Evolutionary conservation across 2,113 vertebrate species (phyloP), one percentile per base, ranked within the genome.

Genomic region (Dicaeum eximium): DNA sequence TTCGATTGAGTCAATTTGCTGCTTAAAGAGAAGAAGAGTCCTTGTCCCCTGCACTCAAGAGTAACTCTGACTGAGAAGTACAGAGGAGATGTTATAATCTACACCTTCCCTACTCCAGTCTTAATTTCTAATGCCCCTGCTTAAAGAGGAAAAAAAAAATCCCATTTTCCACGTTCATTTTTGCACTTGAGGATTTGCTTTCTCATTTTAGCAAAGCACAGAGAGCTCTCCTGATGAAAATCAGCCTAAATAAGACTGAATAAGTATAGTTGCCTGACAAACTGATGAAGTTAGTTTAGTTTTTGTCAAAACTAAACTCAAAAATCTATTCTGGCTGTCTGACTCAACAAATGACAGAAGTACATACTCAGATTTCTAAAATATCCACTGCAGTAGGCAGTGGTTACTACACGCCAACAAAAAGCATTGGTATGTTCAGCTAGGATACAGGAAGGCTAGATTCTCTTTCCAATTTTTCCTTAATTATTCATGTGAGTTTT

Each of bases 341-440:
- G 93, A 93, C 73, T 94, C 90, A 88, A 87, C 4, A 5, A 85
- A 90, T 72, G 22, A 94, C 64, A 91, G 74, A 87, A 90, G 57
- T 62, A 94, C 50, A 56, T 85, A 88, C 24, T 90, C 58, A 69
- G 45, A 35, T 77, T 82, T 90, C 66, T 69, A 92, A 92, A 96
- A 94, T 90, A 88, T 75, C 53, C n/a, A 11, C 65, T 80, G 79
- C 74, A 77, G 74, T 95, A 88, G 74, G 71, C 85, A 92, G 66
- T 38, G 66, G n/a, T 88, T 94, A 72, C 53, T 87, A 67, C 45
- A 69, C 2, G n/a, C 70, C 80, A 91, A 72, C 40, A 90, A 88
- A 88, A 85, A 85, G 57, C 42, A 45, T 57, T 65, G 28, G 19
- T 80, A 35, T 82, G 18, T 90, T 88, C 56, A 94, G 35, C 79